Evolutionary conservation across 2,888 invertebrate species (phyloP).

Genomic region (Anorthoa munda): DNA sequence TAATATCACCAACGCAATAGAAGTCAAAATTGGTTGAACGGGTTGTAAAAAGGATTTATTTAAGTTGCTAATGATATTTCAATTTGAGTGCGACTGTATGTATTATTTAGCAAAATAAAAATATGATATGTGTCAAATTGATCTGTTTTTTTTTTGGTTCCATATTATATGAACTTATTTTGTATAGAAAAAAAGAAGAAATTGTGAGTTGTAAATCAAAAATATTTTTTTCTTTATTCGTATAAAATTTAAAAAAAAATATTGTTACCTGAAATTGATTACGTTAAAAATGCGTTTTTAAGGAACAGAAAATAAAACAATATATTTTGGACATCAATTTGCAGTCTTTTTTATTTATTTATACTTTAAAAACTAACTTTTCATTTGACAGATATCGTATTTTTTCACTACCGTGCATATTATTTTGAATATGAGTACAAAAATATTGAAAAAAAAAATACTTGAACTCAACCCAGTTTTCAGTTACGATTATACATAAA

Average conservation of each 20-base stretch:
- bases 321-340: neutral
- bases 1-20: no score
- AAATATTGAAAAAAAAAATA: conserved; percentile 39
- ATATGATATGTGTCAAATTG: conserved; percentile 48
- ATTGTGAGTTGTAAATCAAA: no score
- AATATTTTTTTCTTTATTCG: neutral
- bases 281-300: neutral
- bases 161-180: neutral
- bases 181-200: neutral
- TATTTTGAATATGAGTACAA: conserved; percentile 61
- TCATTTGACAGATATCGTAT: conserved; percentile 56
- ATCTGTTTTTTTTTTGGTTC: conserved; percentile 1
- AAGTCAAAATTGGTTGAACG: no score
- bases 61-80: no score
- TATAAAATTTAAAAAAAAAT: neutral
- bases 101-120: conserved; percentile 18
- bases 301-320: neutral
- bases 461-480: conserved; percentile 10
- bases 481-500: conserved; percentile 27
- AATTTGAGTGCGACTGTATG: no score
- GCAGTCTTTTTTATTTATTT: neutral
- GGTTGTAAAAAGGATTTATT: no score
- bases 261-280: neutral
- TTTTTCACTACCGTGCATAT: conserved; percentile 25
- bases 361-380: neutral